Base-by-base conservation (phyloP, 2,888 invertebrate genomes). In the Lycocerus yunnanus region DNA sequence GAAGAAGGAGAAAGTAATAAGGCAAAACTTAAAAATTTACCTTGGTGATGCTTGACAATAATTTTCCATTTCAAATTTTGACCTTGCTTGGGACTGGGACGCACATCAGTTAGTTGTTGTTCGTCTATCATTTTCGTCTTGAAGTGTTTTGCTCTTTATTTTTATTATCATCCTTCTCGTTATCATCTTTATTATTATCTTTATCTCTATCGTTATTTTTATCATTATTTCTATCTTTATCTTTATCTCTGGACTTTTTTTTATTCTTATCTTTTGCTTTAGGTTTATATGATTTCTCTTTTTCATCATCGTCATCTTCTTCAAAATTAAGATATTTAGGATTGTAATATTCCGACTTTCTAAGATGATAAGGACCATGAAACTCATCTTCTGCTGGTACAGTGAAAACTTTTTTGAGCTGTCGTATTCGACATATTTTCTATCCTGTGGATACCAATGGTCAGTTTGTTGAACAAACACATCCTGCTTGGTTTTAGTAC, bases 31-130 rank as follows among this genome's bases (percentile, higher is more conserved):
- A 15, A n/a, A 66, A 16, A 11, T 68, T 5, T 75, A 75, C 74
- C 74, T 73, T 72, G 72, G 65, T 77, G 79, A 66, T 80, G 80
- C 68, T 80, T 80, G 61, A 80, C 79, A 27, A 80, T 80, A 69
- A 80, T 80, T 76, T 80, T 80, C 80, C 80, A 80, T 60, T 80
- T 80, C 43, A 77, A 75, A 73, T 72, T 79, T 15, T 73, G 73
- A 11, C 63, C 68, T 66, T 75, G 60, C n/a, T 71, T 18, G 60
- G 75, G 77, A 71, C 69, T 18, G 60, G 75, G 77, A 71, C 69
- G 71, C 16, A 73, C 73, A 67, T 77, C 75, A 3, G 75, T 73
- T 27, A 69, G 59, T 68, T 75, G 72, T 8, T 71, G 71, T 15
- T 74, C 72, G 15, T 75, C 74, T 58, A 27, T 11, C 65, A 69